Evolutionary conservation across 92 coral and sea anemone species (phyloP), one percentile per base, ranked within the genome.

Genomic region (Montipora capitata): DNA sequence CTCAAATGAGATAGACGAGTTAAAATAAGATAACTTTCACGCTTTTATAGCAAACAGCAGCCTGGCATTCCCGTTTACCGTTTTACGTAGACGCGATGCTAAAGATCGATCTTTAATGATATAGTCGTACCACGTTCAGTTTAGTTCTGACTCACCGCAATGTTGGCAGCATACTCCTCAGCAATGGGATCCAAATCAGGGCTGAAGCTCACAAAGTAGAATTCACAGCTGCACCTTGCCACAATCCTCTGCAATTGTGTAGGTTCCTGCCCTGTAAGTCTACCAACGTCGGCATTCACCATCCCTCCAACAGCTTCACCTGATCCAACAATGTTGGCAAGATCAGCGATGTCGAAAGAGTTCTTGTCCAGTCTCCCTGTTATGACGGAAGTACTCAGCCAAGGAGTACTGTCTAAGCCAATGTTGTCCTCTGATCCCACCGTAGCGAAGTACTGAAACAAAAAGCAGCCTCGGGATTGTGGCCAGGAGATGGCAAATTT

Each of bases 261-360:
- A 9, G 94, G 87, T 41, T 91, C 95, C 62, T 95, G 95, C 15
- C 71, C 93, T 39, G 96, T 79, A 10, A 85, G 83, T 58, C 94
- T 90, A 17, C 94, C 99, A 14, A 94, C 94, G 45, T 88, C 89
- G 51, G 95, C 91, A 76, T 89, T 95, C 40, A 98, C 94, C 76
- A 98, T 93, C 27, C 98, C 97, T 7, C 99, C 99, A 35, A 98
- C 96, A 17, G 98, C 94, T 62, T 98, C 99, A 17, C 99, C 99
- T 62, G 99, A 91, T 44, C 99, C 99, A 62, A 98, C 96, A 65
- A 98, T 96, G 74, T 96, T 85, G 68, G 97, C 93, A 51, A 96
- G 88, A 73, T 98, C 99, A 57, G 98, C 92, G 15, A 98, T 94
- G 81, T 91, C 99, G 87, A 91, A 91, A 58, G 96, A 85, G 85